These are phyloP conservation scores for Cactoblastis cactorum DNA, from an alignment of 2,888 invertebrate genomes.

Conservation along the genomic window DNA sequence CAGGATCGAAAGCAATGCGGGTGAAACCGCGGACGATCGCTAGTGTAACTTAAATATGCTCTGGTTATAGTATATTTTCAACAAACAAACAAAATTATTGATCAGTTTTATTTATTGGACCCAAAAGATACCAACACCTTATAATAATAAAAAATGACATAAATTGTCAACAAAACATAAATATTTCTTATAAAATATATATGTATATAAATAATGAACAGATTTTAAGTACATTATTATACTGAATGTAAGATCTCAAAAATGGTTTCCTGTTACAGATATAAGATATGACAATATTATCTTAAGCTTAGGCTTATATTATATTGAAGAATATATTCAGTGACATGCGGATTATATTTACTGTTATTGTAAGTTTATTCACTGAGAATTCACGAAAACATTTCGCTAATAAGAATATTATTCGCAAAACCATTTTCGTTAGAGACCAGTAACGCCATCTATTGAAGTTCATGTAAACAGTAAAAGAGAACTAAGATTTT, in stretches of 20 bases:
- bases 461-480: background rate
- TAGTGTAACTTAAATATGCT: too few relatives aligned
- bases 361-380: background rate
- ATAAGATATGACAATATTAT: too few relatives aligned
- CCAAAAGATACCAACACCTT: constrained; percentile 52
- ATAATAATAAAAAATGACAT: constrained; percentile 24
- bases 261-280: too few relatives aligned
- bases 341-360: constrained; percentile 23
- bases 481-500: background rate
- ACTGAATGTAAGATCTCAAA: background rate
- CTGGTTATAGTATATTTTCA: background rate
- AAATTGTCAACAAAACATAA: constrained; percentile 21
- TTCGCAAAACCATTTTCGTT: background rate
- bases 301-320: constrained; percentile 1
- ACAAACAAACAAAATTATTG: constrained; percentile 2
- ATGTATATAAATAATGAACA: constrained; percentile 26
- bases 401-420: background rate
- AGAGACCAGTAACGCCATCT: constrained; percentile 8
- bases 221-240: background rate
- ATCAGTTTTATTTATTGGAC: constrained; percentile 34
- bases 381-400: background rate
- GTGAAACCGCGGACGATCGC: too few relatives aligned
- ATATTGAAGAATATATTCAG: constrained; percentile 9
- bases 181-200: constrained; percentile 18
- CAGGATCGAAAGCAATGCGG: too few relatives aligned